Evolutionary conservation across 2,113 vertebrate species (phyloP).

Genomic region (Pluvialis apricaria): DNA sequence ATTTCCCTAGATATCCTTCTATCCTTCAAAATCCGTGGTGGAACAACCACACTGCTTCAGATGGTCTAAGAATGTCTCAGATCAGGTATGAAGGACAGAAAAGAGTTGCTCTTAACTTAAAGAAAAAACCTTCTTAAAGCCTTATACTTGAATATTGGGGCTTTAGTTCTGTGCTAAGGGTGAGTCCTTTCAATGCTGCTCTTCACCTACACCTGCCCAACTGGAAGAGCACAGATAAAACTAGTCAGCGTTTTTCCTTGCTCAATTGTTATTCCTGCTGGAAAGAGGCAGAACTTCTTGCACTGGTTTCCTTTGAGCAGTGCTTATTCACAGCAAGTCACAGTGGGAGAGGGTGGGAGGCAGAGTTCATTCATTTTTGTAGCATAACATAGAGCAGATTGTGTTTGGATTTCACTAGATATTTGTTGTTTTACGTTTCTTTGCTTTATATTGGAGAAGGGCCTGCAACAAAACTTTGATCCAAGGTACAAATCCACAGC

Average conservation of each 20-base stretch:
- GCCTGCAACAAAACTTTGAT: conserved; percentile 51
- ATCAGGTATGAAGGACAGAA: neutral
- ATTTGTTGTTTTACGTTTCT: conserved; percentile 55
- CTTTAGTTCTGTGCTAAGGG: neutral
- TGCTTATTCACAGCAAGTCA: conserved; percentile 54
- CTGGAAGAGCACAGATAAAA: neutral
- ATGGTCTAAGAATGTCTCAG: neutral
- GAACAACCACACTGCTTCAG: neutral
- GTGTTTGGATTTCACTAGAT: conserved; percentile 57
- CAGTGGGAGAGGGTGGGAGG: conserved; percentile 65
- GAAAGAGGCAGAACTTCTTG: neutral
- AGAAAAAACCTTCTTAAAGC: neutral
- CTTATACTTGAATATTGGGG: neutral
- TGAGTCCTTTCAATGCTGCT: neutral
- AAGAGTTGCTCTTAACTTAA: neutral
- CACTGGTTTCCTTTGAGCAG: neutral
- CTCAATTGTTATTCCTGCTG: neutral
- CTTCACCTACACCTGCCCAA: neutral
- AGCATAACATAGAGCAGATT: conserved; percentile 48
- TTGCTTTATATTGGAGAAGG: conserved; percentile 56
- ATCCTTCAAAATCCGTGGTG: neutral
- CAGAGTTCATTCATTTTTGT: conserved; percentile 61
- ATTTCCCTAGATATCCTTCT: neutral
- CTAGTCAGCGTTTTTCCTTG: neutral
- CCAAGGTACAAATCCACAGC: conserved; percentile 56